Conservation (phyloP, 2,888 invertebrate genomes). For the Hypomecis atomaria region DNA sequence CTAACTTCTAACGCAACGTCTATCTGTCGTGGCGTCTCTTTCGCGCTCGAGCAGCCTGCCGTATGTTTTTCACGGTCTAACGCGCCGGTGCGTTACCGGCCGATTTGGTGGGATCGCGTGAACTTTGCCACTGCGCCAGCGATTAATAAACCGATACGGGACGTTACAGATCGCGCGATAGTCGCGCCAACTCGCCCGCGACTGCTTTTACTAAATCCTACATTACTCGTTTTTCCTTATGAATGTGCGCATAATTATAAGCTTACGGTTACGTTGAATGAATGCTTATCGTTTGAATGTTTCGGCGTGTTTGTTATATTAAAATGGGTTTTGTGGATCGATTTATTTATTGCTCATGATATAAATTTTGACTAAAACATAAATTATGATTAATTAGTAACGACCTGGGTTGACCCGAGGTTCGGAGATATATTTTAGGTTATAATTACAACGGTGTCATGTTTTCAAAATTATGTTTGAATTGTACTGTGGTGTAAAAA, state of each 20-base stretch:
- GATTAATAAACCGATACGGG: constrained; percentile 77
- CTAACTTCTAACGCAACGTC: constrained; percentile 80
- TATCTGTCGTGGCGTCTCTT: constrained; percentile 66
- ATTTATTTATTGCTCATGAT: constrained; percentile 25
- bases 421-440: constrained; percentile 8
- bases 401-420: constrained; percentile 15
- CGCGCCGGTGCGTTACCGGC: constrained; percentile 73
- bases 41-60: constrained; percentile 35
- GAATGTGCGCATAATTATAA: constrained; percentile 40
- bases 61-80: constrained; percentile 66
- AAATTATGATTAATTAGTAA: constrained; percentile 25
- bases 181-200: constrained; percentile 48
- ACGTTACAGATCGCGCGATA: constrained; percentile 78
- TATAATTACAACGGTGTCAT: constrained; percentile 18
- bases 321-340: constrained; percentile 26
- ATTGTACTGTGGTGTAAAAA: constrained; percentile 22
- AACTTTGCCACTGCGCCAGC: constrained; percentile 79
- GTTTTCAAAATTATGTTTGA: constrained; percentile 19
- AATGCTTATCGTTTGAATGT: constrained; percentile 31
- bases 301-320: constrained; percentile 31
- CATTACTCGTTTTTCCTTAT: constrained; percentile 51
- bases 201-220: constrained; percentile 53
- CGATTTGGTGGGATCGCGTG: constrained; percentile 76
- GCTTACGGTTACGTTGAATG: constrained; percentile 33
- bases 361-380: constrained; percentile 22